Percentiles rank a stretch among this genome's conserved stretches.
Evolutionary conservation across 2,797 vertebrate genomes (phyloP).

Genomic region (Sebastes steindachneri): DNA sequence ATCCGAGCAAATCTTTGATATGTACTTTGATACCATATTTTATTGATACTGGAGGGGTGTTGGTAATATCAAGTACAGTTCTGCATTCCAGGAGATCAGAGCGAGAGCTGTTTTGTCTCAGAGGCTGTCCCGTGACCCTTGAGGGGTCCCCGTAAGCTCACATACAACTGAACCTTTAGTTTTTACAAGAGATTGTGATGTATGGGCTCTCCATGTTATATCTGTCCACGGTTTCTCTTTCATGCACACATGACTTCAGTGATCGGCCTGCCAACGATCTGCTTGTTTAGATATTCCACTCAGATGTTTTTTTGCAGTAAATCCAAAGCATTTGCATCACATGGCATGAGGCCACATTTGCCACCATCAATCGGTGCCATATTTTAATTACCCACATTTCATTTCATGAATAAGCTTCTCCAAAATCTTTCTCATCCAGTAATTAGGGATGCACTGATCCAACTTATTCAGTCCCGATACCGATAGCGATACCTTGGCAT

Average conservation of each 20-base stretch:
- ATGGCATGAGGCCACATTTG: background rate
- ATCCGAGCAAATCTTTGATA: constrained; percentile 72
- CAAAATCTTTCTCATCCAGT: background rate
- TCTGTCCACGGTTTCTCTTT: constrained; percentile 42
- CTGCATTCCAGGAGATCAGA: constrained; percentile 78
- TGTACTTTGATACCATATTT: constrained; percentile 76
- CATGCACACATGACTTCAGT: background rate
- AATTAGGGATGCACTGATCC: too few relatives aligned
- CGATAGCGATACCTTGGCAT: rapidly evolving
- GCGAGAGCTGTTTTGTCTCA: constrained; percentile 57
- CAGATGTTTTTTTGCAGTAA: background rate
- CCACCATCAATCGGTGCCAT: background rate
- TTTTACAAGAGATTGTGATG: constrained; percentile 63
- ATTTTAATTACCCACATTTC: background rate
- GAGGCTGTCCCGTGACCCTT: constrained; percentile 50
- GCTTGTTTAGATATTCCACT: constrained; percentile 4
- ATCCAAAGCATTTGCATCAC: background rate
- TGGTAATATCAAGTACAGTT: constrained; percentile 68
- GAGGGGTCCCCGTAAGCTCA: constrained; percentile 41
- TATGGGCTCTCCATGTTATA: constrained; percentile 35
- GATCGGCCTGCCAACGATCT: constrained; percentile 20
- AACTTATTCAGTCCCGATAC: too few relatives aligned
- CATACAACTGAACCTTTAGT: constrained; percentile 28
- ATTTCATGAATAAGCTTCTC: background rate
- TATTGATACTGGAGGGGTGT: constrained; percentile 72